Evolutionary conservation across 1,140 invertebrate genomes (phyloP).

Genomic region (Pissodes strobi): DNA sequence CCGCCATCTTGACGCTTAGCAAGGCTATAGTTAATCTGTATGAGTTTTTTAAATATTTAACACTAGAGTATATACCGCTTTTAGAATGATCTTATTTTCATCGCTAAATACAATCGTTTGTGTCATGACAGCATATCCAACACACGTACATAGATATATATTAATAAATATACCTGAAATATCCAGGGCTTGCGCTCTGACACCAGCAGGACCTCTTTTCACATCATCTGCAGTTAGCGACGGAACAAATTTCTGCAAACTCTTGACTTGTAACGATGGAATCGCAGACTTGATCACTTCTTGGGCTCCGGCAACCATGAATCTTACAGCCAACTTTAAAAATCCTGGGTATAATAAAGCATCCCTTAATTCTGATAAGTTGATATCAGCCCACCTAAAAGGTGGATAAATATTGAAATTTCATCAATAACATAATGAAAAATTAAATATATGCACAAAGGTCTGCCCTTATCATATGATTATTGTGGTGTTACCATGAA

Average conservation of each 20-base stretch:
- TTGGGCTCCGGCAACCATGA: slow-evolving; percentile 18
- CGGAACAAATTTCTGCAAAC: slow-evolving; percentile 18
- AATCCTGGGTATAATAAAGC: slow-evolving; percentile 24
- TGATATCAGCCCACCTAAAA: slow-evolving; percentile 31
- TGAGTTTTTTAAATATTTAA: too few relatives aligned
- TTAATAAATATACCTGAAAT: slow-evolving; percentile 3
- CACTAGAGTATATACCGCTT: too few relatives aligned
- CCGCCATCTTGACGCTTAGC: too few relatives aligned
- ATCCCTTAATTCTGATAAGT: slow-evolving; percentile 28
- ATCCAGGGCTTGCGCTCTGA: slow-evolving; percentile 25
- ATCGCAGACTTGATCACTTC: slow-evolving; percentile 27
- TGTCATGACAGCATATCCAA: too few relatives aligned
- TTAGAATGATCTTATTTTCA: too few relatives aligned
- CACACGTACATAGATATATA: too few relatives aligned
- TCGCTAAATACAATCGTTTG: too few relatives aligned
- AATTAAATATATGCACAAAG: too few relatives aligned
- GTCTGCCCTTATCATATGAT: too few relatives aligned
- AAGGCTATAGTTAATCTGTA: too few relatives aligned
- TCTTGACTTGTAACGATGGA: slow-evolving; percentile 13
- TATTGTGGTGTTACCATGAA: too few relatives aligned
- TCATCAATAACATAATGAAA: not conserved
- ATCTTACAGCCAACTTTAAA: slow-evolving; percentile 26
- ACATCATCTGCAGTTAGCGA: slow-evolving; percentile 12
- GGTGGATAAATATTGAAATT: not conserved
- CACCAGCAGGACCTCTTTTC: slow-evolving; percentile 20